Conservation (phyloP, 2,113 vertebrate species). For the Arenaria interpres region DNA sequence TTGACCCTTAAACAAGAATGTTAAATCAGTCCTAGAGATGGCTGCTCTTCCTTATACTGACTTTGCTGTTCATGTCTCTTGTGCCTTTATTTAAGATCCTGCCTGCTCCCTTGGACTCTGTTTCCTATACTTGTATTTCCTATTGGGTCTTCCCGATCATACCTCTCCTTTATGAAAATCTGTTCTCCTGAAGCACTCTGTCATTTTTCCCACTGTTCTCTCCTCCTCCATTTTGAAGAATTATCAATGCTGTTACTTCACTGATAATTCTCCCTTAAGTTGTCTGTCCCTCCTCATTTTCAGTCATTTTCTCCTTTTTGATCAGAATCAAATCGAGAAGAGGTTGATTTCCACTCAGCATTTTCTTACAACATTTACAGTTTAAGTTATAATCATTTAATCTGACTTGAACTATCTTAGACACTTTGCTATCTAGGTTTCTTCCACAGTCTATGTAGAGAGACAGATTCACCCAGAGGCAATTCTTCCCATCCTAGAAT, state of each 20-base stretch:
- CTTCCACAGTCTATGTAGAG: not conserved
- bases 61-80: not conserved
- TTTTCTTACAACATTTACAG: not conserved
- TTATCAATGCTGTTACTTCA: not conserved
- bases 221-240: not conserved
- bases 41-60: not conserved
- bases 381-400: not conserved
- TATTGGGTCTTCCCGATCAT: not conserved
- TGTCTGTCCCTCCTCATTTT: not conserved
- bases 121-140: not conserved
- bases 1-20: not conserved
- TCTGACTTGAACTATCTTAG: not conserved
- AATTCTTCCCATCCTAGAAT: not conserved
- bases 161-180: not conserved
- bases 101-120: not conserved
- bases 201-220: not conserved
- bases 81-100: not conserved
- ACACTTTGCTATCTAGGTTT: not conserved
- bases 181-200: not conserved
- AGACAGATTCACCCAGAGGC: not conserved
- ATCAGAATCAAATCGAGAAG: not conserved
- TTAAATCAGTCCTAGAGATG: not conserved
- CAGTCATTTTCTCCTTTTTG: not conserved
- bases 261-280: not conserved
- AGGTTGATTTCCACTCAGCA: not conserved